Percentiles rank a stretch among this genome's conserved stretches.
These are phyloP conservation scores for Dynastes hyllus DNA, from an alignment of 2,888 invertebrate genomes.

Conservation along the genomic window DNA sequence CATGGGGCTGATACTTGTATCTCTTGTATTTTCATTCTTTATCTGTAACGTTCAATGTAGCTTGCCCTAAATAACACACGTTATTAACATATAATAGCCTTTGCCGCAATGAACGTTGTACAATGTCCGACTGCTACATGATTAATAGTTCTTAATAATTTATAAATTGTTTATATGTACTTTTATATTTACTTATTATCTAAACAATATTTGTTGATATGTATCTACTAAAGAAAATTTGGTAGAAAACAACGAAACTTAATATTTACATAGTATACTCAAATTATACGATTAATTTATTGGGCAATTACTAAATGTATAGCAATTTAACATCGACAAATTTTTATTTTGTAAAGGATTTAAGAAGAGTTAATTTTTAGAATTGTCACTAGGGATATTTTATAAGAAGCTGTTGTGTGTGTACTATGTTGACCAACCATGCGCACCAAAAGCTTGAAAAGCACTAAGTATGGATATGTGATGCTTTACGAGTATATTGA, in stretches of 20 bases:
- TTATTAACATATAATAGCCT: too few species aligned
- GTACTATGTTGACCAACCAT: slow-evolving; percentile 3
- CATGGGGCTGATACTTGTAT: slow-evolving; percentile 73
- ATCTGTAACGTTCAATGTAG: not conserved
- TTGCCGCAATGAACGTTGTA: too few species aligned
- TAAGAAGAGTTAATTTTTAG: not conserved
- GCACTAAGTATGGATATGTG: slow-evolving; percentile 45
- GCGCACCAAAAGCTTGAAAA: slow-evolving; percentile 47
- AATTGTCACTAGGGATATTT: slow-evolving; percentile 34
- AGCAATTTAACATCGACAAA: not conserved
- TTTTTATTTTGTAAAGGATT: not conserved
- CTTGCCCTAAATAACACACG: not conserved
- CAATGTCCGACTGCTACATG: too few species aligned
- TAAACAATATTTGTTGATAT: too few species aligned
- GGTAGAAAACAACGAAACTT: too few species aligned
- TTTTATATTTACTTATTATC: too few species aligned
- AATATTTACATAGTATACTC: too few species aligned
- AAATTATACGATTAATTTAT: too few species aligned
- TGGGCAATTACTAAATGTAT: too few species aligned
- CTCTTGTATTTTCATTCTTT: slow-evolving; percentile 61
- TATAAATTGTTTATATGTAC: too few species aligned
- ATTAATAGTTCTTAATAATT: too few species aligned
- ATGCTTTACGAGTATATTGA: slow-evolving; percentile 50
- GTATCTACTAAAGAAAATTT: too few species aligned
- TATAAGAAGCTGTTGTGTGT: not conserved